Evolutionary conservation across 2,797 vertebrate species (phyloP).

Genomic region (Antennarius maculatus): DNA sequence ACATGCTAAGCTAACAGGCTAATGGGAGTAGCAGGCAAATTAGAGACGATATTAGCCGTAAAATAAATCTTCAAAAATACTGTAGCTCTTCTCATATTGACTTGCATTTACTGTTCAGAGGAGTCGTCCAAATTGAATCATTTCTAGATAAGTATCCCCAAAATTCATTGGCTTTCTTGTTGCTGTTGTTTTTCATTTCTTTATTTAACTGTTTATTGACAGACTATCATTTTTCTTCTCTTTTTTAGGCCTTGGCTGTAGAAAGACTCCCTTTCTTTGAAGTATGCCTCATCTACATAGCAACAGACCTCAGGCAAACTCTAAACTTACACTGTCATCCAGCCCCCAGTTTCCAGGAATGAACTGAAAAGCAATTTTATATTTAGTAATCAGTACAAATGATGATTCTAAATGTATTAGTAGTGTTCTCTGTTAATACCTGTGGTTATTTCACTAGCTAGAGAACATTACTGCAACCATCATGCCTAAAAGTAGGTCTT

Average conservation of each 20-base stretch:
- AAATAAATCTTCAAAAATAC: not conserved
- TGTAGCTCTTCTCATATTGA: not conserved
- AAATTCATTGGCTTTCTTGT: not conserved
- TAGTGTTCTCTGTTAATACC: not conserved
- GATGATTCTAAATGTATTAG: not conserved
- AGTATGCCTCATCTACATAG: conserved; percentile 68
- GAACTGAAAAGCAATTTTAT: conserved; percentile 20
- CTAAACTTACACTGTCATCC: conserved; percentile 18
- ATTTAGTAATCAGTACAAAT: not conserved
- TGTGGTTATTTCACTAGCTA: not conserved
- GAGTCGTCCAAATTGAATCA: not conserved
- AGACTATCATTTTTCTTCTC: conserved; percentile 14
- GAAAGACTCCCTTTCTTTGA: conserved; percentile 27
- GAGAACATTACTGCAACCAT: not conserved
- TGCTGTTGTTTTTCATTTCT: no score
- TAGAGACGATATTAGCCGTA: not conserved
- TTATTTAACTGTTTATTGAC: not conserved
- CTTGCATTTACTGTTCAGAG: not conserved
- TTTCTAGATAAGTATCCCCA: not conserved
- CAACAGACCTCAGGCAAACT: conserved; percentile 56
- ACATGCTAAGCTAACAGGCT: not conserved
- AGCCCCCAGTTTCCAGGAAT: conserved; percentile 38
- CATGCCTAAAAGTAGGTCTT: conserved; percentile 4
- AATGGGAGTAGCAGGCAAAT: not conserved
- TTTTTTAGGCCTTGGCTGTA: conserved; percentile 49